These are phyloP conservation scores for Mormyrus lacerda DNA, from an alignment of 2,113 vertebrate genomes.

Conservation along the genomic window DNA sequence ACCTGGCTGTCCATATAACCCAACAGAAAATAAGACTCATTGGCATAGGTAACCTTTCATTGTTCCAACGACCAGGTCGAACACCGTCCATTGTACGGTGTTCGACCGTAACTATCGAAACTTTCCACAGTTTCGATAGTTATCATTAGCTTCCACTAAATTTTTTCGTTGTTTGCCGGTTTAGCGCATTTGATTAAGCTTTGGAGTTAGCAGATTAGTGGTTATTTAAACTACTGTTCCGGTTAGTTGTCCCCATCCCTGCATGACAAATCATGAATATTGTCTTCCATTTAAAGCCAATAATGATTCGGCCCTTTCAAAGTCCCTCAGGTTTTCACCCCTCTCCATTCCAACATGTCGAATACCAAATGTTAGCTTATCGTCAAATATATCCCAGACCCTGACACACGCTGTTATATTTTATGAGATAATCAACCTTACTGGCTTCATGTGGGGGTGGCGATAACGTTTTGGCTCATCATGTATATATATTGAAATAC, in stretches of 20 bases:
- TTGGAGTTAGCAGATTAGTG: background rate
- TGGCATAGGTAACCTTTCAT: background rate
- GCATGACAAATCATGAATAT: background rate
- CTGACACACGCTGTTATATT: background rate
- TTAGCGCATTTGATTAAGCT: background rate
- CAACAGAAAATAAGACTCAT: background rate
- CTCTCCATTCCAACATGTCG: background rate
- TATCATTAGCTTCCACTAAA: background rate
- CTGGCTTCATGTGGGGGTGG: too few species aligned
- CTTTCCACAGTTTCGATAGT: background rate
- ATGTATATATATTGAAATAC: background rate
- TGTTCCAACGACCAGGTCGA: background rate
- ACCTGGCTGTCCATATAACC: background rate
- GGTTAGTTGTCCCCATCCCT: background rate
- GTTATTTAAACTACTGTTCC: background rate
- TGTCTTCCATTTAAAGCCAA: background rate
- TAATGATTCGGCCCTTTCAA: background rate
- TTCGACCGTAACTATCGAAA: too few species aligned
- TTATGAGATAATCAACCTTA: background rate
- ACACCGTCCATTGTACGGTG: background rate
- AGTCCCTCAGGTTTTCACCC: background rate
- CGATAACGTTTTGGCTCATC: background rate
- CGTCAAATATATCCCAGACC: too few species aligned
- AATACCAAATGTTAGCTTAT: background rate
- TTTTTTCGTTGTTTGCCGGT: background rate